Evolutionary conservation across 2,797 vertebrate genomes (phyloP).

Genomic region (Anguilla marmorata): DNA sequence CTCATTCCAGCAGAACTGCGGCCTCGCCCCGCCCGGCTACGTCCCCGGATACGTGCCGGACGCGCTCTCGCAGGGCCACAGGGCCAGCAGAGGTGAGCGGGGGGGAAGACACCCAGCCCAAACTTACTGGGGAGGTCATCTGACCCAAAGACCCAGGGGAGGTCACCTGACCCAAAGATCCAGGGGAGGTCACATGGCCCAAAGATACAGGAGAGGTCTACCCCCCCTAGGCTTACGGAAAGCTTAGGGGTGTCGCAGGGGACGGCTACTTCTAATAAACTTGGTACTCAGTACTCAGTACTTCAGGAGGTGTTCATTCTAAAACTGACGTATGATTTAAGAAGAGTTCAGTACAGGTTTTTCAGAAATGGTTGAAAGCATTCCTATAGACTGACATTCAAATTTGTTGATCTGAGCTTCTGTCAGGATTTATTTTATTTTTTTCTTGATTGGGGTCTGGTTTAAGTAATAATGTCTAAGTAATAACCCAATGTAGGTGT

Average conservation of each 20-base stretch:
- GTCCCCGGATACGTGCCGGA: constrained; percentile 52
- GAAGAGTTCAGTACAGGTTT: background rate
- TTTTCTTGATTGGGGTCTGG: background rate
- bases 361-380: background rate
- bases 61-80: constrained; percentile 66
- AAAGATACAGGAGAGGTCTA: background rate
- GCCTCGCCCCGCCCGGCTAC: constrained; percentile 68
- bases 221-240: background rate
- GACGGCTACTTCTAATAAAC: background rate
- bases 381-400: background rate
- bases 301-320: background rate
- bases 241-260: background rate
- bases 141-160: background rate
- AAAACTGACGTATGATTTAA: background rate
- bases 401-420: background rate
- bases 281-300: background rate
- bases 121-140: background rate
- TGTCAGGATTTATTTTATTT: background rate
- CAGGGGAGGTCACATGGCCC: background rate
- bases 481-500: background rate
- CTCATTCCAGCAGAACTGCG: constrained; percentile 75
- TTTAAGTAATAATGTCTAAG: background rate
- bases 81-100: constrained; percentile 77
- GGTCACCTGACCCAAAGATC: background rate
- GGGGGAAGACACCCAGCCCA: background rate